Evolutionary conservation across 2,888 invertebrate genomes (phyloP).

Genomic region (Panzeria rudis): DNA sequence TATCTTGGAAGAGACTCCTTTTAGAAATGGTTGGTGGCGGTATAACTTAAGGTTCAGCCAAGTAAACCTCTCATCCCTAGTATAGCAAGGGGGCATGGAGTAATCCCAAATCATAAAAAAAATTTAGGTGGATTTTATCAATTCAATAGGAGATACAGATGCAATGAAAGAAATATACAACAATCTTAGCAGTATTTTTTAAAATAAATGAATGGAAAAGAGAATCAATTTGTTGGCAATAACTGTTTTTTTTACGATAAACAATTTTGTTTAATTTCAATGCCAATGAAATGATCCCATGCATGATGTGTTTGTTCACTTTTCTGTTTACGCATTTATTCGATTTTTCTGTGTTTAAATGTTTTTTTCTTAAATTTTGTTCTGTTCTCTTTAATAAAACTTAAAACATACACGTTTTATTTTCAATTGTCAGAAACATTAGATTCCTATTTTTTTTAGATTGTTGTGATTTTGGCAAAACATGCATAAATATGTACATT

Average conservation of each 20-base stretch:
- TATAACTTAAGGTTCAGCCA: too few relatives aligned
- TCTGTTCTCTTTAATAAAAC: conserved; percentile 34
- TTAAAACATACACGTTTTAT: conserved; percentile 39
- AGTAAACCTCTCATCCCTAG: too few relatives aligned
- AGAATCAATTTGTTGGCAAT: neutral
- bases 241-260: neutral
- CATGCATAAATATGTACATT: neutral
- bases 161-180: too few relatives aligned
- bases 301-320: neutral
- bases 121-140: too few relatives aligned
- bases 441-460: conserved; percentile 30
- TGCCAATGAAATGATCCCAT: conserved; percentile 37
- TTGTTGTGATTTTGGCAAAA: conserved; percentile 42
- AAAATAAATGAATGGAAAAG: neutral
- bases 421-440: conserved; percentile 46
- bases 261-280: neutral
- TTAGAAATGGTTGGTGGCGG: too few relatives aligned
- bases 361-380: conserved; percentile 34
- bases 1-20: too few relatives aligned
- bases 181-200: too few relatives aligned
- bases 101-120: too few relatives aligned
- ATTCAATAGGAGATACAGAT: too few relatives aligned
- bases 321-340: conserved; percentile 22
- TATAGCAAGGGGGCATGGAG: too few relatives aligned
- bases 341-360: conserved; percentile 7